Base-by-base conservation (phyloP, 2,888 invertebrate species). In the Tachina lurida region DNA sequence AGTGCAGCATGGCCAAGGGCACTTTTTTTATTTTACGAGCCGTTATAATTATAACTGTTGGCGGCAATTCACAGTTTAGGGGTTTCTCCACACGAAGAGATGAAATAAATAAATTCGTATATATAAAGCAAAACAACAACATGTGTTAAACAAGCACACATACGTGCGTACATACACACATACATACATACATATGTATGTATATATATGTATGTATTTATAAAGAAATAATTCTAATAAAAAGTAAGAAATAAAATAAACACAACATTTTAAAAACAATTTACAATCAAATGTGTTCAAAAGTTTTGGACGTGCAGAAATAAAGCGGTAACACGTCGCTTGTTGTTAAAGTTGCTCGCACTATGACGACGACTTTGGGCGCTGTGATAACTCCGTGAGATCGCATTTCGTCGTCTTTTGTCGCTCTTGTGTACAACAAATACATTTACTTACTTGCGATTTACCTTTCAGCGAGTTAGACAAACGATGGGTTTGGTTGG, bases 1-100 rank as follows among this genome's bases (percentile, higher is more conserved):
- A 81, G 70, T 74, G n/a, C 49, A 22, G n/a, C 49, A 22, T 63
- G 17, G 68, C 83, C 77, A 39, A 58, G 31, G 85, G 77, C 74
- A 63, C 62, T 83, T 67, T 83, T n/a, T 67, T 60, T 39, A 39
- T 62, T 45, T 31, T 82, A 68, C 70, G 63, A 67, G 52, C 65
- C 43, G 47, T 68, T 74, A 79, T 80, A 80, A 84, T 83, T 86
- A 86, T 80, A 79, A 73, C 79, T 68, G 79, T 62, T 86, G 79
- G 65, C 75, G 70, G 65, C 52, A 78, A 83, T 60, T 83, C 67
- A 68, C 31, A 65, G 63, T 54, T 60, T 67, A 81, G 68, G 39
- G 41, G 49, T 77, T 77, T 0, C 31, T 60, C 39, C 39, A 49
- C 10, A 56, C 47, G 43, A 49, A 73, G 41, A 45, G 41, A 19